Conservation (phyloP, 2,888 invertebrate genomes). For the Geophilus truncorum region DNA sequence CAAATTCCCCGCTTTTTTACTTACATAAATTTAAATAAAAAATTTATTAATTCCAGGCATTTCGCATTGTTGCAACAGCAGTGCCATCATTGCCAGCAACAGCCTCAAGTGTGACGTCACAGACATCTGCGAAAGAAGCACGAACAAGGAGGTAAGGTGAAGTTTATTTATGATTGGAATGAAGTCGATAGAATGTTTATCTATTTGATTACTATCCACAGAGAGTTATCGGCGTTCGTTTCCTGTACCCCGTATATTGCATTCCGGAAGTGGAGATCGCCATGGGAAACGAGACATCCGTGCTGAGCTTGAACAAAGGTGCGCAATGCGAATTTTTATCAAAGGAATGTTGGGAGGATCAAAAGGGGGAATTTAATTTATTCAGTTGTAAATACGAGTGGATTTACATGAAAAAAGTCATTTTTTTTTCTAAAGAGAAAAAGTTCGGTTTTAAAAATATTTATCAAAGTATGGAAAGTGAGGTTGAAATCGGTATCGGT, state of each 20-base stretch:
- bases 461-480: too few species aligned
- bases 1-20: too few species aligned
- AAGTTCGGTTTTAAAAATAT: too few species aligned
- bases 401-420: too few species aligned
- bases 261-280: slow-evolving; percentile 49
- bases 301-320: slow-evolving; percentile 48
- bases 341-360: background rate
- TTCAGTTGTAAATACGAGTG: too few species aligned
- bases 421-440: too few species aligned
- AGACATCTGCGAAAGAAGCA: slow-evolving; percentile 44
- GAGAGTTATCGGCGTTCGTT: slow-evolving; percentile 50
- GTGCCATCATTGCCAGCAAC: slow-evolving; percentile 47
- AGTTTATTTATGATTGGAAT: background rate
- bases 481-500: too few species aligned
- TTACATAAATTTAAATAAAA: background rate
- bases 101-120: slow-evolving; percentile 47
- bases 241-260: slow-evolving; percentile 51
- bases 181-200: background rate
- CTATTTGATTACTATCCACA: slow-evolving; percentile 37
- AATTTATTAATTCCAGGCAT: slow-evolving; percentile 35
- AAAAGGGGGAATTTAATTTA: too few species aligned
- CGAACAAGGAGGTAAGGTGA: slow-evolving; percentile 46
- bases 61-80: slow-evolving; percentile 44
- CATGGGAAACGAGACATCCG: slow-evolving; percentile 44
- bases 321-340: background rate